Evolutionary conservation across 2,888 invertebrate species (phyloP), one percentile per base, ranked within the genome.

Genomic region (Automeris io): DNA sequence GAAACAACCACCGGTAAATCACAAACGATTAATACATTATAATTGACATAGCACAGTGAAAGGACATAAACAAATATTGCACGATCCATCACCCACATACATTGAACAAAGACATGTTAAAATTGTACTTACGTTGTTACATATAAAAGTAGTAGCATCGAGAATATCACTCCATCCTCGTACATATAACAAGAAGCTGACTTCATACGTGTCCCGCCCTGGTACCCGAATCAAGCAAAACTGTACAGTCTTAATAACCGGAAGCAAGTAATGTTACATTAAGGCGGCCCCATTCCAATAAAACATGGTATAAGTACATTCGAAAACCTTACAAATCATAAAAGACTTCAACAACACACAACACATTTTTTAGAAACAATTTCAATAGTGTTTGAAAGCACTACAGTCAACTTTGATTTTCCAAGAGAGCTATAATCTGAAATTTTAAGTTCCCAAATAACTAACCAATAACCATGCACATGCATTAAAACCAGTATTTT

Each of bases 81-180:
- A 37, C 41, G 43, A 29, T 38, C 46, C 37, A 40, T 18, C 39
- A 65, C 59, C 59, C 38, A 38, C 22, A 41, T 43, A 43, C 49
- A 35, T 51, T 43, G 55, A 45, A 43, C 32, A 50, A 40, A 49
- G 39, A 33, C 63, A 69, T 60, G 47, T 62, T 69, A 70, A 62
- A 57, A 64, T 43, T 52, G 60, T 75, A 78, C 77, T 77, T 71
- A 78, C 76, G 49, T 65, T 62, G 54, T 43, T 50, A 51, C 51
- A 59, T 46, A 50, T 46, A 48, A 42, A 55, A 45, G 22, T 47
- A 57, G 53, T 57, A 50, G 57, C 60, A 60, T 53, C 58, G 47
- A 45, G 46, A 64, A 55, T 50, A 53, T 66, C 70, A 75, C 73
- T 68, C 48, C 47, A 43, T 48, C 49, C 42, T 49, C 52, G 54